Conservation (phyloP, 2,888 invertebrate genomes). For the Cheilosia urbana region DNA sequence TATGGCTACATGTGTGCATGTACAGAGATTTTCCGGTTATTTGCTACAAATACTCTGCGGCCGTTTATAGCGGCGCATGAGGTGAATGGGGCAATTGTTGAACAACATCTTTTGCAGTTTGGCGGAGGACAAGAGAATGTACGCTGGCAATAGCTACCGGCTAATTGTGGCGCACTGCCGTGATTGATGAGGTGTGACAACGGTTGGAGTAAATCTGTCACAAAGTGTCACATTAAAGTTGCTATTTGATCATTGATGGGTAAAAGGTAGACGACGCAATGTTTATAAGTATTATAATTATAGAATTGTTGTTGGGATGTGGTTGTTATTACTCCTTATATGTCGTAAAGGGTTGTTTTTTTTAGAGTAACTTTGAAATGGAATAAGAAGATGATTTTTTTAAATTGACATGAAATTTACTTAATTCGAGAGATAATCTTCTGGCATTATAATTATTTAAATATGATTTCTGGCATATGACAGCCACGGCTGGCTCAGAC, state of each 20-base stretch:
- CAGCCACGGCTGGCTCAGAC: too few species aligned
- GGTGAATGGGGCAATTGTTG: constrained; percentile 7
- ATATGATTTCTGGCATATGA: too few species aligned
- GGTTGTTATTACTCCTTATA: too few species aligned
- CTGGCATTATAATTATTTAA: too few species aligned
- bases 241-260: constrained; percentile 5
- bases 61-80: constrained; percentile 4
- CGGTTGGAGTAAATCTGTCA: constrained; percentile 21
- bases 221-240: constrained; percentile 24
- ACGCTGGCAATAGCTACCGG: constrained; percentile 25
- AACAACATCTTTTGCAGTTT: neutral
- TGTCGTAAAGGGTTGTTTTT: too few species aligned
- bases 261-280: constrained; percentile 7
- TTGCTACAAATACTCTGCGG: constrained; percentile 7
- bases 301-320: too few species aligned
- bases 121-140: neutral
- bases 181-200: constrained; percentile 38
- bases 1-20: neutral
- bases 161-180: constrained; percentile 27
- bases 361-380: too few species aligned
- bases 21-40: constrained; percentile 33
- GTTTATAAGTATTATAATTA: too few species aligned
- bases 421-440: too few species aligned
- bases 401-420: too few species aligned
- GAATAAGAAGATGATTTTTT: too few species aligned